phyloP scores from a whole-genome alignment of 2,113 vertebrate species.

The Australoheros scitulus region DNA sequence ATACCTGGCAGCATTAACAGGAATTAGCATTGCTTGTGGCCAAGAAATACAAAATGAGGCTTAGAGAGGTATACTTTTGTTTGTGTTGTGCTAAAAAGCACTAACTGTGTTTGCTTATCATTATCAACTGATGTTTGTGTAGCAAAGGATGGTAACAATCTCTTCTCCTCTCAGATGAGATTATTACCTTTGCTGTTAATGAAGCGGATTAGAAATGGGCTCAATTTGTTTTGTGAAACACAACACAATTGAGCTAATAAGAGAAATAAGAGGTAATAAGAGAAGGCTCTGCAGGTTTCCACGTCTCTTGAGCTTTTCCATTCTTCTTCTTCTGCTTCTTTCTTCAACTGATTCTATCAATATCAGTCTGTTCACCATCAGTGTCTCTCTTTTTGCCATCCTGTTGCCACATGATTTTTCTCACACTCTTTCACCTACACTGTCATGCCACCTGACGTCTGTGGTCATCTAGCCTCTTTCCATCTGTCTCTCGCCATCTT shows the following conservation, averaged over 20 bases:
- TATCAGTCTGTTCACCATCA: conserved; percentile 12
- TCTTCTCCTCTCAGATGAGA: conserved; percentile 40
- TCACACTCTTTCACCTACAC: conserved; percentile 18
- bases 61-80: conserved; percentile 59
- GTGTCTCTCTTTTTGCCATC: not conserved
- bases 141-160: conserved; percentile 51
- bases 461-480: conserved; percentile 12
- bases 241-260: not conserved
- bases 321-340: not conserved
- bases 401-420: not conserved
- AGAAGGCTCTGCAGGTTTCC: not conserved
- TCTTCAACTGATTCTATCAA: not conserved
- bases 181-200: conserved; percentile 56
- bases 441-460: conserved; percentile 28
- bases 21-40: conserved; percentile 64
- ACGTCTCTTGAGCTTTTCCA: not conserved
- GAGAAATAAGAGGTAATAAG: not conserved
- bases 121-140: conserved; percentile 59
- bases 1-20: conserved; percentile 65
- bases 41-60: conserved; percentile 60
- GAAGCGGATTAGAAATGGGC: conserved; percentile 51
- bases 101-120: conserved; percentile 63
- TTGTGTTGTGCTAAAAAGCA: conserved; percentile 59
- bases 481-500: conserved; percentile 28
- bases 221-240: conserved; percentile 35